A percentile compares a stretch with the other conserved stretches of the same genome.
These are phyloP conservation scores for Stegostoma tigrinum DNA, from an alignment of 2,113 vertebrate species.

Conservation along the genomic window DNA sequence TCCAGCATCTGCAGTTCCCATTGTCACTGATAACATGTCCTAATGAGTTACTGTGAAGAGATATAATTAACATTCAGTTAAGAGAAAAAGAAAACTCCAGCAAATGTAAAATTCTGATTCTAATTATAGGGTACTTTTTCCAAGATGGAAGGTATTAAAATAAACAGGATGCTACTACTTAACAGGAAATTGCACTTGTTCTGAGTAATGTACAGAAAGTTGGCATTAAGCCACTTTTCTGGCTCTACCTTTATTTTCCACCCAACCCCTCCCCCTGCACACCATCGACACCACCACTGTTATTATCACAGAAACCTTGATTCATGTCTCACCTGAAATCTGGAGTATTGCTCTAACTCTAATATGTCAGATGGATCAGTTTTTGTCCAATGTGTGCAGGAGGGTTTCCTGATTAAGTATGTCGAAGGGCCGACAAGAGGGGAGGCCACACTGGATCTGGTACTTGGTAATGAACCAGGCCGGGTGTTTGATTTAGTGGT, in stretches of 20 bases:
- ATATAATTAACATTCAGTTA: not conserved
- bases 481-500: too few species aligned
- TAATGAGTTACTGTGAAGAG: not conserved
- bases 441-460: too few species aligned
- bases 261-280: not conserved
- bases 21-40: not conserved
- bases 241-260: not conserved
- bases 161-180: not conserved
- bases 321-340: not conserved
- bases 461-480: too few species aligned
- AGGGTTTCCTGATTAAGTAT: too few species aligned
- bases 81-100: not conserved
- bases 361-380: too few species aligned
- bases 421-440: too few species aligned
- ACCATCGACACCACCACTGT: too few species aligned
- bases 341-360: too few species aligned
- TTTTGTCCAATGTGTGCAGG: too few species aligned
- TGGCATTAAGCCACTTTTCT: not conserved
- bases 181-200: not conserved
- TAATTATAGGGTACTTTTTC: conserved; percentile 3
- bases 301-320: not conserved
- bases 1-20: too few species aligned
- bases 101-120: conserved; percentile 24
- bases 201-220: not conserved
- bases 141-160: not conserved